phyloP scores from a whole-genome alignment of 2,888 invertebrate species.

The Crioceris asparagi region DNA sequence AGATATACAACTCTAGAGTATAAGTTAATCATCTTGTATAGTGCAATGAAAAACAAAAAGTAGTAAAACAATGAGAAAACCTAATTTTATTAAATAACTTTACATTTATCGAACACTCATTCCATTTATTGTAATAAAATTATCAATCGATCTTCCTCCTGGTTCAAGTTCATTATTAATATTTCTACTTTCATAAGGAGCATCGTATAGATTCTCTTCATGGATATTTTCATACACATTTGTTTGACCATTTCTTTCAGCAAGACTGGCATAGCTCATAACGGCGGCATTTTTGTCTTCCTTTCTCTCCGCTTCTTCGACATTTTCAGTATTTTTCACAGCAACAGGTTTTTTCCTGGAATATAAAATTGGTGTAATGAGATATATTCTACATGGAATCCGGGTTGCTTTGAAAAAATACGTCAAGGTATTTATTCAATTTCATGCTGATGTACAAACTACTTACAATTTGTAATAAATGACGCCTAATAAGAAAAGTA shows the following conservation, averaged over 20 bases:
- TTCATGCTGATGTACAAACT: conserved; percentile 1
- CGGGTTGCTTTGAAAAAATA: neutral
- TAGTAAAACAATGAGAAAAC: too few relatives aligned
- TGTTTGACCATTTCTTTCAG: conserved; percentile 50
- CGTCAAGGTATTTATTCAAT: neutral
- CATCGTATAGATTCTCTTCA: conserved; percentile 64
- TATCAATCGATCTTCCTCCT: conserved; percentile 39
- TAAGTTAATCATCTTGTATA: too few relatives aligned
- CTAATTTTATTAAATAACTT: too few relatives aligned
- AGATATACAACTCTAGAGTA: too few relatives aligned
- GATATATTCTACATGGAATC: too few relatives aligned
- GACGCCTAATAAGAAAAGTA: conserved; percentile 66
- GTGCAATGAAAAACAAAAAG: too few relatives aligned
- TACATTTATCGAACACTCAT: conserved; percentile 77
- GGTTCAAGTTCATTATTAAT: conserved; percentile 59
- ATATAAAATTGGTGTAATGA: conserved; percentile 9
- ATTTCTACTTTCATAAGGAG: conserved; percentile 60
- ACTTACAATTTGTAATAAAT: conserved; percentile 75
- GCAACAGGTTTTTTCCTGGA: conserved; percentile 73
- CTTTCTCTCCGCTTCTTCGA: conserved; percentile 75
- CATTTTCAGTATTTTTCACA: conserved; percentile 80
- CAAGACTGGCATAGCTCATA: conserved; percentile 78
- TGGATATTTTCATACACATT: conserved; percentile 42
- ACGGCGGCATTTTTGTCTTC: conserved; percentile 81
- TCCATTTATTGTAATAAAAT: conserved; percentile 77